Evolutionary conservation across 2,888 invertebrate genomes (phyloP).

Genomic region (Noctua pronuba): DNA sequence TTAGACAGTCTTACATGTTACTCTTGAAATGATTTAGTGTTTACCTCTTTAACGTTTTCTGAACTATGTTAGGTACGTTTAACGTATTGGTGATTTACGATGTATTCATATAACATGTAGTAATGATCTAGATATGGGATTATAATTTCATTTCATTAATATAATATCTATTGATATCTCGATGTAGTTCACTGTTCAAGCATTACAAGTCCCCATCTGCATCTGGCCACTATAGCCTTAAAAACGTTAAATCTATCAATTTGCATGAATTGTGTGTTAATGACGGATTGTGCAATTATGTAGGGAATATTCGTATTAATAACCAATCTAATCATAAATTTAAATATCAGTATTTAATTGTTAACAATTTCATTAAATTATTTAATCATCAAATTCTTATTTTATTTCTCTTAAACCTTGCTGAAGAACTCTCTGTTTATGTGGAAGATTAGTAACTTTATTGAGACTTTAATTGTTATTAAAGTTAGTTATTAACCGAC

Average conservation of each 20-base stretch:
- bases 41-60: conserved; percentile 51
- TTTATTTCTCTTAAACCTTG: conserved; percentile 31
- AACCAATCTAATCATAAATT: conserved; percentile 74
- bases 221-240: conserved; percentile 39
- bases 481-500: background rate
- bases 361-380: conserved; percentile 87
- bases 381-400: conserved; percentile 77
- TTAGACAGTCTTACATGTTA: conserved; percentile 54
- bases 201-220: conserved; percentile 15
- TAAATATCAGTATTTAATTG: conserved; percentile 86
- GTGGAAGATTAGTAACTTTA: background rate
- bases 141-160: conserved; percentile 27
- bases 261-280: conserved; percentile 62
- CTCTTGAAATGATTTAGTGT: conserved; percentile 51
- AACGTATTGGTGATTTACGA: conserved; percentile 58
- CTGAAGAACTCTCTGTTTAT: background rate
- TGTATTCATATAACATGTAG: conserved; percentile 54
- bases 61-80: conserved; percentile 47
- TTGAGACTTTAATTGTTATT: background rate
- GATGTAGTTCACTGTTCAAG: conserved; percentile 44
- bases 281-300: conserved; percentile 81
- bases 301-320: conserved; percentile 76
- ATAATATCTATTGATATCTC: conserved; percentile 18
- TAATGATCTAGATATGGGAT: conserved; percentile 49
- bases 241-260: conserved; percentile 41